Evolutionary conservation across 92 coral and sea anemone species (phyloP).

Genomic region (Metridium senile): DNA sequence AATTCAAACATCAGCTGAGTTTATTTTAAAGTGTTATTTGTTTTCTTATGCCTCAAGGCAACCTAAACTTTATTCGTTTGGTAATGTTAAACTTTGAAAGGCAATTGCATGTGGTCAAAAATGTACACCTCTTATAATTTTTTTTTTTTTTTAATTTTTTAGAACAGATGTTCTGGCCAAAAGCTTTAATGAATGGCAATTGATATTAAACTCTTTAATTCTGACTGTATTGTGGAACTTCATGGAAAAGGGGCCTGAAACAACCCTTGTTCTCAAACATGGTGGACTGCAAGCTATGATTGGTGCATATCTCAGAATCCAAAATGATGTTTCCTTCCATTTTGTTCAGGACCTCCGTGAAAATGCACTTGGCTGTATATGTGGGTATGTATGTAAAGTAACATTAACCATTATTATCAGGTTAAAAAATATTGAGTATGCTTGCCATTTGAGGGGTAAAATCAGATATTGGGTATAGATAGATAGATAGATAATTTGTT

Average conservation of each 20-base stretch:
- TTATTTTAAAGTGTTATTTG: too few relatives aligned
- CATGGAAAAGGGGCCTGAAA: slow-evolving; percentile 44
- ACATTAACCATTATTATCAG: background rate
- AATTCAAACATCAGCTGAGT: too few relatives aligned
- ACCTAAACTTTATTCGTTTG: too few relatives aligned
- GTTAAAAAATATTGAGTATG: background rate
- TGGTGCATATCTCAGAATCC: slow-evolving; percentile 8
- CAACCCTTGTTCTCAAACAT: slow-evolving; percentile 17
- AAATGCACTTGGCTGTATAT: slow-evolving; percentile 33
- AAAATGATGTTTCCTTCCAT: background rate
- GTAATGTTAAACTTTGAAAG: too few relatives aligned
- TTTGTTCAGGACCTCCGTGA: slow-evolving; percentile 11
- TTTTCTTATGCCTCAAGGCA: too few relatives aligned
- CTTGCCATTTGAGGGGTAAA: too few relatives aligned
- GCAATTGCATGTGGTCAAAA: too few relatives aligned
- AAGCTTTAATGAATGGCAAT: slow-evolving; percentile 32
- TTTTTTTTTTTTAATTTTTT: background rate
- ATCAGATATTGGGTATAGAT: too few relatives aligned
- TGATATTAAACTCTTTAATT: slow-evolving; percentile 13
- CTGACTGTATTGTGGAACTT: slow-evolving; percentile 27
- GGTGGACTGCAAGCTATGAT: slow-evolving; percentile 26
- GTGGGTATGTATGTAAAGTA: slow-evolving; percentile 16
- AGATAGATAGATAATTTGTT: too few relatives aligned
- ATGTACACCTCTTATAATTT: too few relatives aligned
- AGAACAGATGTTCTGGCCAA: slow-evolving; percentile 18